Base-by-base conservation (phyloP, 2,113 vertebrate genomes). In the Stigmatopora argus region DNA sequence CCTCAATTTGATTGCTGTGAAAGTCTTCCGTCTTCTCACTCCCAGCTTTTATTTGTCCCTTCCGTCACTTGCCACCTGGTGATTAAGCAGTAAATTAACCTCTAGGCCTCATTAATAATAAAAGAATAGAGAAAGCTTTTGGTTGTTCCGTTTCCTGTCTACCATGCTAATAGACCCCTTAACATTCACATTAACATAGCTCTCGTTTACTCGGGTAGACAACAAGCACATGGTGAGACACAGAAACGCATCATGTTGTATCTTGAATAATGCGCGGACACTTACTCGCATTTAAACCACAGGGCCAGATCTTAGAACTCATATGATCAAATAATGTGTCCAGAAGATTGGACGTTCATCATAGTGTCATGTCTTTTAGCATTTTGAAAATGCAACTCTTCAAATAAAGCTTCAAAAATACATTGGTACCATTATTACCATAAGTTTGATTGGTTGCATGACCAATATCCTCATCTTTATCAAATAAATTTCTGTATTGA, bases 21-120 rank as follows among this genome's bases (percentile, higher is more conserved):
- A 61, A 72, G 46, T 74, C 65, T 64, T 64, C 62, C 59, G 41
- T 74, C 65, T 65, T 65, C 65, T 59, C n/a, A 14, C 65, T 63
- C 71, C 47, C 41, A 69, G 44, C 48, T 62, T 80, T 73, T 60
- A 70, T 73, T 73, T 67, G 48, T 26, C 51, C 62, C 38, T 65
- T 59, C 59, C 66, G 75, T 84, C 66, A 69, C 79, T 85, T 73
- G 72, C 76, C 72, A 65, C 82, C 80, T 81, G 81, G 88, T 89
- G 88, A 89, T 89, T 85, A 89, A 88, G 83, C 70, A 59, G 77
- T 80, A 82, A 84, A 88, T 89, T 88, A 89, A 89, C 86, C 82
- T 89, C 81, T 77, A 79, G 80, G 70, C 74, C 83, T 84, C 86
- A 89, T 89, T 72, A 88, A 89, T 89, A 86, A 89, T 89, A 63